Base-by-base conservation (phyloP, 2,888 invertebrate genomes). In the Cenopis cana region DNA sequence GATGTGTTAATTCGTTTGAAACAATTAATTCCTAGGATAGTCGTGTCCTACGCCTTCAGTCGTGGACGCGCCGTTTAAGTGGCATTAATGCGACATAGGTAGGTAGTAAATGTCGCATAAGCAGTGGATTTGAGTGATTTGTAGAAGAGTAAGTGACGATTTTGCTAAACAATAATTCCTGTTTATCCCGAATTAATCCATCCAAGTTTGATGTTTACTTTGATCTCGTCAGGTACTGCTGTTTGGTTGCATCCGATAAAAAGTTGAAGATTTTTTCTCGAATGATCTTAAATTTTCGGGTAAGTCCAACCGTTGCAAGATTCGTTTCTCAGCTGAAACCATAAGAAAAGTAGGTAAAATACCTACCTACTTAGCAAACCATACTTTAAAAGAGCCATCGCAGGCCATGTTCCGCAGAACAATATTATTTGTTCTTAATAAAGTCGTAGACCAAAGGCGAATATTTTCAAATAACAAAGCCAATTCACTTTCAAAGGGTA, bases 1-100 rank as follows among this genome's bases (percentile, higher is more conserved):
- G 74, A 78, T 79, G 81, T 80, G 80, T 74, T 78, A 79, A 82
- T 81, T 79, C 77, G 72, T 73, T 75, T 69, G 73, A 75, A 76
- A 77, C 80, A 79, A 78, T 81, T 78, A 78, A 77, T 76, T 69
- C 54, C 68, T 75, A 76, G 72, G 71, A 62, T 41, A 56, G 59
- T 70, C 69, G 69, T 70, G 65, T 20, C 20, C 33, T 36, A 68
- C 36, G 69, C 18, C 67, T 67, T 66, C 18, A 18, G 65, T 41
- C 55, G 52, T 55, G 36, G 18, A 20, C 62, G 38, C 38, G 64
- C 24, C 52, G 29, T 33, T 52, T 24, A 10, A 20, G 36, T 61
- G 1, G 8, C 8, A 2, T 49, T 46, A 29, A 17, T 49, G 59
- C 24, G 14, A 18, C 17, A 24, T 4, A 46, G 0, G 10, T 17